Percentiles rank a stretch among this genome's conserved stretches.
Conservation (phyloP, 2,888 invertebrate species). For the Lomographa bimaculata region DNA sequence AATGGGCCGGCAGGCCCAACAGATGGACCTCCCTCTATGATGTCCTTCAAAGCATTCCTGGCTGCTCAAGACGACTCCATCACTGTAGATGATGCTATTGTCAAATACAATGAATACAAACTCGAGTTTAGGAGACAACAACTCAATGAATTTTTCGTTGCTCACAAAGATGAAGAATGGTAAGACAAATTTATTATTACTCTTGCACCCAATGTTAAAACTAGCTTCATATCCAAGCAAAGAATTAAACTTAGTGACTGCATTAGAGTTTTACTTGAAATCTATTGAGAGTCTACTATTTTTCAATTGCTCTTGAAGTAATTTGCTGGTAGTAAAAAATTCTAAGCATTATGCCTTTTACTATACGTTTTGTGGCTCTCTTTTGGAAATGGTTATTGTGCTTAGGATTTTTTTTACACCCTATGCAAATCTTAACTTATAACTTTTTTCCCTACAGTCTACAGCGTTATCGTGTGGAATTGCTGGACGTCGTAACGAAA, state of each 20-base stretch:
- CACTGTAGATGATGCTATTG: slow-evolving; percentile 97
- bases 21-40: slow-evolving; percentile 96
- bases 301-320: slow-evolving; percentile 42
- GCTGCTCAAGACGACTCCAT: slow-evolving; percentile 98
- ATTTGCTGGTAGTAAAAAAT: slow-evolving; percentile 74
- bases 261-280: slow-evolving; percentile 1
- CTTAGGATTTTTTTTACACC: slow-evolving; percentile 72
- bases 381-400: slow-evolving; percentile 45
- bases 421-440: slow-evolving; percentile 75
- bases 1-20: slow-evolving; percentile 47
- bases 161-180: slow-evolving; percentile 99
- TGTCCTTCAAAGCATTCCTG: slow-evolving; percentile 98
- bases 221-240: slow-evolving; percentile 16
- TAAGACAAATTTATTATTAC: slow-evolving; percentile 77
- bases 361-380: not conserved
- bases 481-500: slow-evolving; percentile 77
- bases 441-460: slow-evolving; percentile 84
- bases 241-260: not conserved
- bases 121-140: slow-evolving; percentile 98
- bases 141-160: slow-evolving; percentile 98
- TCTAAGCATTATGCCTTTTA: slow-evolving; percentile 56
- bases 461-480: slow-evolving; percentile 77
- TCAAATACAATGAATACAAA: slow-evolving; percentile 99
- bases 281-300: slow-evolving; percentile 13
- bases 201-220: slow-evolving; percentile 18